Evolutionary conservation across 2,888 invertebrate genomes (phyloP).

Genomic region (Brachyopa scutellaris): DNA sequence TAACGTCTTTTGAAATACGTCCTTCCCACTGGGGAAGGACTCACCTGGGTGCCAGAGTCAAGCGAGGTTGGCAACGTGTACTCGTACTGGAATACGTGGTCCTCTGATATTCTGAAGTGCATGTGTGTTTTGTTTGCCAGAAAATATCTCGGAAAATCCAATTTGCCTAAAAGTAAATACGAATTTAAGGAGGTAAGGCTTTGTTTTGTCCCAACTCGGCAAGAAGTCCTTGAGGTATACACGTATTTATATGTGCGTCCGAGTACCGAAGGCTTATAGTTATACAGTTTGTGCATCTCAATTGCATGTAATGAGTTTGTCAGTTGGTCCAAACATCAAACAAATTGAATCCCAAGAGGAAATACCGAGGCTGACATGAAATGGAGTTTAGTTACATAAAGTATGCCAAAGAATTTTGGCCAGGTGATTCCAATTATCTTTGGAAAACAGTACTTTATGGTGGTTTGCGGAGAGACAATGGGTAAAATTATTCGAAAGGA

Average conservation of each 20-base stretch:
- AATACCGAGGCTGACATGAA: neutral
- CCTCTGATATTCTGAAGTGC: conserved; percentile 3
- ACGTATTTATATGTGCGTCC: conserved; percentile 10
- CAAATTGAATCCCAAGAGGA: conserved; percentile 30
- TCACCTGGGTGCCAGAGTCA: conserved; percentile 28
- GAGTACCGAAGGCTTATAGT: conserved; percentile 3
- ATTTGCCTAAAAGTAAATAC: conserved; percentile 65
- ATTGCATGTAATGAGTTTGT: conserved; percentile 58
- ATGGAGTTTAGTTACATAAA: no score
- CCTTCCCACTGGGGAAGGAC: conserved; percentile 7
- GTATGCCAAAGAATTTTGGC: conserved; percentile 5
- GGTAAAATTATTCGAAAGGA: no score
- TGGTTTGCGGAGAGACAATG: neutral
- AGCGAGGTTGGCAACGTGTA: conserved; percentile 4
- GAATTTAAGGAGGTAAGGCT: conserved; percentile 38
- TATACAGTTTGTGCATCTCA: conserved; percentile 53
- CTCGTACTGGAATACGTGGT: conserved; percentile 16
- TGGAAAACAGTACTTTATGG: neutral
- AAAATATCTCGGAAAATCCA: conserved; percentile 61
- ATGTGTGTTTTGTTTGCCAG: conserved; percentile 28
- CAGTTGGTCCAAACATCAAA: conserved; percentile 36
- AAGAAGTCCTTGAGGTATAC: conserved; percentile 9
- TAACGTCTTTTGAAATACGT: conserved; percentile 49
- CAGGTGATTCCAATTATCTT: neutral
- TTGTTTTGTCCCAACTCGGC: conserved; percentile 31